phyloP scores from a whole-genome alignment of 2,888 invertebrate species.

The Pyrrhosoma nymphula region DNA sequence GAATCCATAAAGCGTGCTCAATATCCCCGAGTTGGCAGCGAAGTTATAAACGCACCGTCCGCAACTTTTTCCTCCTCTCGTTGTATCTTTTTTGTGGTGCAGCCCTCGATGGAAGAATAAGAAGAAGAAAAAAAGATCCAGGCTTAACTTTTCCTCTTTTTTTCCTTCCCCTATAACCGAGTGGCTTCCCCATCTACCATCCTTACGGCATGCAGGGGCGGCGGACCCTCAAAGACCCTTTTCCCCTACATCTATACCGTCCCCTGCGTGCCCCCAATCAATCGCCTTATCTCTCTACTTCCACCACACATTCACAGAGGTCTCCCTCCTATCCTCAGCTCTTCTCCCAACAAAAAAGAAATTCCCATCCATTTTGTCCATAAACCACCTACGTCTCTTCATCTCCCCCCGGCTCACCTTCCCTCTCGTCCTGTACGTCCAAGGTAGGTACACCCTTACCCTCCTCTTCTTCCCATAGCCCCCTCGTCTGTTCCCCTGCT shows the following conservation, averaged over 20 bases:
- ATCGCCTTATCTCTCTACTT: not conserved
- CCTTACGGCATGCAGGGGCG: too few species aligned
- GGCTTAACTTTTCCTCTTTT: not conserved
- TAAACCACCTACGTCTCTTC: not conserved
- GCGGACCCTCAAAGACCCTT: not conserved
- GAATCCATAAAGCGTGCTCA: too few species aligned
- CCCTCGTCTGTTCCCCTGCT: not conserved
- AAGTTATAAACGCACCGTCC: too few species aligned
- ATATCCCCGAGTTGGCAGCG: too few species aligned
- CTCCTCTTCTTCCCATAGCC: too few species aligned
- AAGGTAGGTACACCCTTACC: not conserved
- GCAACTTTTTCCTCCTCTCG: too few species aligned
- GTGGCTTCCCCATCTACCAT: not conserved
- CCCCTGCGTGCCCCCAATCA: not conserved
- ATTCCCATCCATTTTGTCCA: slow-evolving; percentile 14
- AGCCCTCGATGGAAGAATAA: too few species aligned
- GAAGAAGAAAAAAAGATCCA: too few species aligned
- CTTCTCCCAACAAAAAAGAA: not conserved
- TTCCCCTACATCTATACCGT: not conserved
- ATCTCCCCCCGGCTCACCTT: not conserved
- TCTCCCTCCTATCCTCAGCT: not conserved
- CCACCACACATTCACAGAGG: not conserved
- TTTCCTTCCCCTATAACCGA: not conserved
- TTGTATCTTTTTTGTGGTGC: too few species aligned
- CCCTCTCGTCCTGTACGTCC: not conserved